Evolutionary conservation across 2,888 invertebrate species (phyloP).

Genomic region (Lasioglossum malachurum): DNA sequence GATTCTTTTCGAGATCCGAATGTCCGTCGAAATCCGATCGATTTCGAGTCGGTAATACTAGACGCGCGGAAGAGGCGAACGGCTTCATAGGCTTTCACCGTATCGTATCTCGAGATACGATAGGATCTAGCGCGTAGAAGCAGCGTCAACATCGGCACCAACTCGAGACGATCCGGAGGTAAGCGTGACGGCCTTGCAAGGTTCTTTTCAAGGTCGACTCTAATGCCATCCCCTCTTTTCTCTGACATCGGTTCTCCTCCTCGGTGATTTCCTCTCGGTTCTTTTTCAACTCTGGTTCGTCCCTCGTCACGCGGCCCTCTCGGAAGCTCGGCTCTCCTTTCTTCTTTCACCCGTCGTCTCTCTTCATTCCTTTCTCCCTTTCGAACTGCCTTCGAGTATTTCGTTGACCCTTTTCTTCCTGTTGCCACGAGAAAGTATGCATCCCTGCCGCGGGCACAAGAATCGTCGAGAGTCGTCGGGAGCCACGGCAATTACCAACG

Average conservation of each 20-base stretch:
- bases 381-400: slow-evolving; percentile 45
- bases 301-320: slow-evolving; percentile 46
- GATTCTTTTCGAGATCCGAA: slow-evolving; percentile 16
- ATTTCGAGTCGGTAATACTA: slow-evolving; percentile 56
- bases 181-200: slow-evolving; percentile 81
- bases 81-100: slow-evolving; percentile 68
- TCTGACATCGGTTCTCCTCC: slow-evolving; percentile 29
- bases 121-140: slow-evolving; percentile 65
- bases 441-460: slow-evolving; percentile 17
- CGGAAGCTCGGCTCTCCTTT: slow-evolving; percentile 39
- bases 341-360: slow-evolving; percentile 25
- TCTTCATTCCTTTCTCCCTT: slow-evolving; percentile 49
- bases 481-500: neutral
- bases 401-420: slow-evolving; percentile 56
- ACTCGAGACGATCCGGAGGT: slow-evolving; percentile 73
- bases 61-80: slow-evolving; percentile 43
- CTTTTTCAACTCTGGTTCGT: slow-evolving; percentile 53
- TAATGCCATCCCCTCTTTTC: slow-evolving; percentile 73
- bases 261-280: slow-evolving; percentile 32
- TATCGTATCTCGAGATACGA: slow-evolving; percentile 67
- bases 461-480: neutral
- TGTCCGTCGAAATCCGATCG: slow-evolving; percentile 46
- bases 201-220: slow-evolving; percentile 78
- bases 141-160: slow-evolving; percentile 41
- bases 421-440: slow-evolving; percentile 53